These are phyloP conservation scores for Coranthus polyacanthus DNA, from an alignment of 2,797 vertebrate species.

Conservation along the genomic window DNA sequence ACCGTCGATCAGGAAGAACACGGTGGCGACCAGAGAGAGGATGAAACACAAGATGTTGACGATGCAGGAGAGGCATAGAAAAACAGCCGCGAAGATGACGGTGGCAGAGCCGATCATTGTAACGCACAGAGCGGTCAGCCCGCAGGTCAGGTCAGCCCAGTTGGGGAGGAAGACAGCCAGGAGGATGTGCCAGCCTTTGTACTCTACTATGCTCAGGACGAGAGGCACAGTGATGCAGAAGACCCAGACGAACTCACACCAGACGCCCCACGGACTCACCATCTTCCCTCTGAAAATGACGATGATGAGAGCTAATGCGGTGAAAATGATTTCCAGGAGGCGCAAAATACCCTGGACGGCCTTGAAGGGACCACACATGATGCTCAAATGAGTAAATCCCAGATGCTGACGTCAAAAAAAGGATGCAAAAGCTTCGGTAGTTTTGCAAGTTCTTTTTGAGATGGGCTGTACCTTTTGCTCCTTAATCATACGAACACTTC, in stretches of 20 bases:
- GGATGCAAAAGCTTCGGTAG: not conserved
- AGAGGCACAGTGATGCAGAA: constrained; percentile 76
- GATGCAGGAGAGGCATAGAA: constrained; percentile 43
- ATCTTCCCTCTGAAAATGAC: constrained; percentile 49
- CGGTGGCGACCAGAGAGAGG: constrained; percentile 75
- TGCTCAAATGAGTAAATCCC: not conserved
- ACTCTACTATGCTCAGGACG: constrained; percentile 76
- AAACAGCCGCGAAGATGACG: constrained; percentile 70
- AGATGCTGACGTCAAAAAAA: not conserved
- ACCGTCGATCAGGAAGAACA: constrained; percentile 74
- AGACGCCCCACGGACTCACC: constrained; percentile 42
- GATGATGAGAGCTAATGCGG: constrained; percentile 73
- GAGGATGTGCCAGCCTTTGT: constrained; percentile 42
- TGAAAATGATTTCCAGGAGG: constrained; percentile 75
- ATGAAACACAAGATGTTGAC: constrained; percentile 68
- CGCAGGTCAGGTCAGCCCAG: constrained; percentile 77
- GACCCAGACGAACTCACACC: constrained; percentile 87
- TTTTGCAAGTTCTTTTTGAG: not conserved
- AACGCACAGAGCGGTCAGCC: constrained; percentile 75
- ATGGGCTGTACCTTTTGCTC: not conserved
- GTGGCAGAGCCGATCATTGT: constrained; percentile 80
- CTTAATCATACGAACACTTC: not conserved
- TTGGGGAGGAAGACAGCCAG: constrained; percentile 43
- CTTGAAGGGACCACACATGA: constrained; percentile 50
- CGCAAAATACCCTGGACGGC: constrained; percentile 54